phyloP scores from a whole-genome alignment of 2,113 vertebrate genomes.

The Corvus cornix region DNA sequence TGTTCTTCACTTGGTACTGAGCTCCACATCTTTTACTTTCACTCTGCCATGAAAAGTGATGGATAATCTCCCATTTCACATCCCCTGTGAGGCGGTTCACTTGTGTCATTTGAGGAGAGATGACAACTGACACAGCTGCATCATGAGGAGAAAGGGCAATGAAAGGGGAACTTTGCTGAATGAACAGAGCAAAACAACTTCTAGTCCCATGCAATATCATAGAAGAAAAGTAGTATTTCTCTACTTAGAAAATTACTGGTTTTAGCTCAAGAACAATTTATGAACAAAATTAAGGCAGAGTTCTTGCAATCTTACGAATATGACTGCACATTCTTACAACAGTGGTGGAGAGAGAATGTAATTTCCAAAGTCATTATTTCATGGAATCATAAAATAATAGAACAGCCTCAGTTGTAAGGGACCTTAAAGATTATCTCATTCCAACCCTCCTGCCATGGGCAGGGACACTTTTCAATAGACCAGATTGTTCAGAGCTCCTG shows the following conservation, averaged over 20 bases:
- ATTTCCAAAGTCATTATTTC: background rate
- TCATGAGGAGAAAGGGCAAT: background rate
- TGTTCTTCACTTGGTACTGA: background rate
- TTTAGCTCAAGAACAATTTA: background rate
- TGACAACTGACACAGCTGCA: background rate
- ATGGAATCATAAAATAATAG: background rate
- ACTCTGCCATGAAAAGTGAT: background rate
- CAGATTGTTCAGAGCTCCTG: background rate
- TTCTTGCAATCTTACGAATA: background rate
- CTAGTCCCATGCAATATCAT: background rate
- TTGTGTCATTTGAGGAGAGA: background rate
- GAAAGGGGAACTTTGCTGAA: background rate
- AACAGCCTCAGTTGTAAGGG: fast-evolving
- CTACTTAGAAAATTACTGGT: background rate
- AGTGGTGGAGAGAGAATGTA: background rate
- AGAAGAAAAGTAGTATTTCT: background rate
- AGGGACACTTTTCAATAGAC: background rate
- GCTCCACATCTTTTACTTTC: background rate
- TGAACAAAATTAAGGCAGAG: background rate
- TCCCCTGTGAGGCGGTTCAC: background rate
- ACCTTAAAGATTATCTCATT: background rate
- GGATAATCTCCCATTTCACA: background rate
- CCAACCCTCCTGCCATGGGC: background rate
- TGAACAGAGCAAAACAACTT: background rate
- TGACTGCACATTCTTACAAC: background rate